phyloP scores from a whole-genome alignment of 2,888 invertebrate species.

The Chloroclystis v-ata region DNA sequence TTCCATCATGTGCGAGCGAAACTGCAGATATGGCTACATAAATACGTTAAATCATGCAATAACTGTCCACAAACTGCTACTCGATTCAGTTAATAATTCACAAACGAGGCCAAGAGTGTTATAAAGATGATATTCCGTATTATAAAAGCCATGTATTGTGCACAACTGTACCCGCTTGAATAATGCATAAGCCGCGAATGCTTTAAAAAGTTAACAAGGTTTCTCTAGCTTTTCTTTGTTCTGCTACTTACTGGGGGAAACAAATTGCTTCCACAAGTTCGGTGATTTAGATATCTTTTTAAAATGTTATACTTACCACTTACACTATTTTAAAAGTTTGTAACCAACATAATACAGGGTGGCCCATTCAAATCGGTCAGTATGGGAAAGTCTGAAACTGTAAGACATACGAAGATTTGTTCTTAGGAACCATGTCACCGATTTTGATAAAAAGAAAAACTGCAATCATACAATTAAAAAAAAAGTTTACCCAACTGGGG shows the following conservation, averaged over 20 bases:
- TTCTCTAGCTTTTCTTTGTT: conserved; percentile 70
- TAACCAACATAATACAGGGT: too few relatives aligned
- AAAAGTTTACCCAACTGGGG: too few relatives aligned
- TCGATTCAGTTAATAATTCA: not conserved
- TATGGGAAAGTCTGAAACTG: too few relatives aligned
- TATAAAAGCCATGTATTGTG: conserved; percentile 23
- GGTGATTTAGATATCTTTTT: conserved; percentile 33
- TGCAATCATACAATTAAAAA: too few relatives aligned
- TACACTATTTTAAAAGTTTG: not conserved
- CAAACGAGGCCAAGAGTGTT: not conserved
- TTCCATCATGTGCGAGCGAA: too few relatives aligned
- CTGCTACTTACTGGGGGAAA: conserved; percentile 59
- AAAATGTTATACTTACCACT: conserved; percentile 4
- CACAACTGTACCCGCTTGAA: conserved; percentile 53
- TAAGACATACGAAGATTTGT: too few relatives aligned
- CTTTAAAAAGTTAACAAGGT: conserved; percentile 76
- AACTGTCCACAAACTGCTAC: too few relatives aligned
- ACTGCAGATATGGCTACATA: too few relatives aligned
- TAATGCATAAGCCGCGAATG: conserved; percentile 69
- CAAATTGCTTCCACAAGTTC: conserved; percentile 58
- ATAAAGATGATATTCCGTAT: conserved; percentile 10
- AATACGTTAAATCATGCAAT: not conserved
- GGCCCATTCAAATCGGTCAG: too few relatives aligned
- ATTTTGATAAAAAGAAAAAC: too few relatives aligned
- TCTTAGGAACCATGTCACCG: too few relatives aligned